These are phyloP conservation scores for Melanchra persicariae DNA, from an alignment of 2,888 invertebrate genomes.

Conservation along the genomic window DNA sequence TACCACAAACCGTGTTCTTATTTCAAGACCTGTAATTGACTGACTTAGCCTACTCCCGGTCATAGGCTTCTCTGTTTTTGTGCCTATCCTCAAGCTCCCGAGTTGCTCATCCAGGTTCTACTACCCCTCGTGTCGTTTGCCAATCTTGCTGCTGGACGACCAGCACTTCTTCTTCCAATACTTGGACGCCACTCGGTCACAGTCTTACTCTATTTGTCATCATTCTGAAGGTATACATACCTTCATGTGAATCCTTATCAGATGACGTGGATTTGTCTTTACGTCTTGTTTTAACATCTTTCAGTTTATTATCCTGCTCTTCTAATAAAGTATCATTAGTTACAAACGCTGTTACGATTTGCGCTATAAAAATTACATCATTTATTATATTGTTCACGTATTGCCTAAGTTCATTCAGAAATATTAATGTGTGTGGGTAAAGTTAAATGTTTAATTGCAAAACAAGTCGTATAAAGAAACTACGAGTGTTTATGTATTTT, in stretches of 20 bases:
- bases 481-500: neutral
- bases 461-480: neutral
- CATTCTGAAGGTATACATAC: slow-evolving; percentile 10
- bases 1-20: neutral
- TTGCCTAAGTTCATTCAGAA: neutral
- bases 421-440: neutral
- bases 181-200: neutral
- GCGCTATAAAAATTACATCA: slow-evolving; percentile 2
- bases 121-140: neutral
- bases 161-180: neutral
- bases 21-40: neutral
- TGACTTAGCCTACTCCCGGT: neutral
- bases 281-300: slow-evolving; percentile 21
- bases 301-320: slow-evolving; percentile 4
- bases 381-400: neutral
- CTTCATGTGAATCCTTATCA: accelerated
- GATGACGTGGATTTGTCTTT: slow-evolving; percentile 42
- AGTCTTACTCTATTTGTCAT: neutral
- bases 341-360: slow-evolving; percentile 22
- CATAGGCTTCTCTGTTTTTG: neutral
- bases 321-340: slow-evolving; percentile 33
- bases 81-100: neutral
- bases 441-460: neutral
- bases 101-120: neutral
- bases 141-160: neutral